Evolutionary conservation across 2,797 vertebrate genomes (phyloP).

Genomic region (Gallinago solitaria): DNA sequence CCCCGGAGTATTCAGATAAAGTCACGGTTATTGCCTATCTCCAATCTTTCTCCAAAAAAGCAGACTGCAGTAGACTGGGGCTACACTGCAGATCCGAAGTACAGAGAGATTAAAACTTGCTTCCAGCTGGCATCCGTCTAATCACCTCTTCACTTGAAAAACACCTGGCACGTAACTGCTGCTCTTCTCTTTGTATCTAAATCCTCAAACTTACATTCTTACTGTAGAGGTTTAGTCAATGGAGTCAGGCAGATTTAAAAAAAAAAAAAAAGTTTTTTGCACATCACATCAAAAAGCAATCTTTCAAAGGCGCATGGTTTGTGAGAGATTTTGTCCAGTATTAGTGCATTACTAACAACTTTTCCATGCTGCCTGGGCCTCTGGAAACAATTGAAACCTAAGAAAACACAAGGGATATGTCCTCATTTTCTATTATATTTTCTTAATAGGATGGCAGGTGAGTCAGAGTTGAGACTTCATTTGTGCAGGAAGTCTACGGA

Average conservation of each 20-base stretch:
- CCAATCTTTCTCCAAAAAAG: not conserved
- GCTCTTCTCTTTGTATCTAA: not conserved
- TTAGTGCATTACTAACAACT: constrained; percentile 25
- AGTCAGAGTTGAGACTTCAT: constrained; percentile 41
- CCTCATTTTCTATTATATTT: constrained; percentile 44
- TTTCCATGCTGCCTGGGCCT: constrained; percentile 26
- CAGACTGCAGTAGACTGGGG: not conserved
- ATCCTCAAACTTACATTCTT: not conserved
- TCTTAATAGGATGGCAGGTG: constrained; percentile 49
- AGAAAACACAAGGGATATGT: constrained; percentile 44
- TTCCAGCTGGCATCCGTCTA: not conserved
- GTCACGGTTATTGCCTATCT: not conserved
- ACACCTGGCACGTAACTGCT: not conserved
- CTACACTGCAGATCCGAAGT: not conserved
- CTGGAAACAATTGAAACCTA: constrained; percentile 50
- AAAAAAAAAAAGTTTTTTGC: not conserved
- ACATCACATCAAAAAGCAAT: constrained; percentile 14
- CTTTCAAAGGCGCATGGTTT: not conserved
- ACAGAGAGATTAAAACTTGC: not conserved
- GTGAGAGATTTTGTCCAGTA: not conserved
- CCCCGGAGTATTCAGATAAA: not conserved
- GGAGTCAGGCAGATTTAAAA: not conserved
- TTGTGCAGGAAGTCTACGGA: constrained; percentile 33
- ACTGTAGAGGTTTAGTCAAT: not conserved
- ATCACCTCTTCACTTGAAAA: not conserved